Conservation (phyloP, 2,888 invertebrate species). For the Papilio gigon region DNA sequence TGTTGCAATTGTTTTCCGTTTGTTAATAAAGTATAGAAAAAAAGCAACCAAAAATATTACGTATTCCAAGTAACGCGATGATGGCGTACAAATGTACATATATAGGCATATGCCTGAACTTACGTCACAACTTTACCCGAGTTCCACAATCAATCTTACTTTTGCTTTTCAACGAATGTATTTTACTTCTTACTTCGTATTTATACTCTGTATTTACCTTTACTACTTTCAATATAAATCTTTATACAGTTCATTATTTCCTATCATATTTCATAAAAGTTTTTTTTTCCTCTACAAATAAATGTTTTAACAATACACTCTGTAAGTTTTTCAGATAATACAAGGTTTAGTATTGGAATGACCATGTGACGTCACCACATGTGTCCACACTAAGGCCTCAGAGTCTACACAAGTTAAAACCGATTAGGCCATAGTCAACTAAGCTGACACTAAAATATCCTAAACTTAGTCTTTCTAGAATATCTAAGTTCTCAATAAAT, state of each 20-base stretch:
- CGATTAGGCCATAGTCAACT: no score
- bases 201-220: slow-evolving; percentile 49
- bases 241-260: slow-evolving; percentile 6
- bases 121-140: slow-evolving; percentile 61
- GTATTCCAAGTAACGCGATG: neutral
- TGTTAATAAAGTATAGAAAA: slow-evolving; percentile 14
- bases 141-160: slow-evolving; percentile 75
- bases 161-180: slow-evolving; percentile 67
- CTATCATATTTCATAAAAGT: slow-evolving; percentile 21
- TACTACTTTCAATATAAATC: slow-evolving; percentile 35
- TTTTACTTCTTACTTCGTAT: slow-evolving; percentile 60
- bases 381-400: no score
- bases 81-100: no score
- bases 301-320: slow-evolving; percentile 9
- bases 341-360: no score
- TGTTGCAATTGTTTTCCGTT: neutral
- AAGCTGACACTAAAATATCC: neutral
- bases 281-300: slow-evolving; percentile 12
- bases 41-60: slow-evolving; percentile 10
- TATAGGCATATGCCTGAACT: slow-evolving; percentile 44
- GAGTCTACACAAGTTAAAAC: no score
- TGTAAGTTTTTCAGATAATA: no score
- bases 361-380: neutral
- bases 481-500: no score
- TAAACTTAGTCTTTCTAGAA: no score